phyloP scores from a whole-genome alignment of 2,113 vertebrate genomes.

The Podarcis raffonei region DNA sequence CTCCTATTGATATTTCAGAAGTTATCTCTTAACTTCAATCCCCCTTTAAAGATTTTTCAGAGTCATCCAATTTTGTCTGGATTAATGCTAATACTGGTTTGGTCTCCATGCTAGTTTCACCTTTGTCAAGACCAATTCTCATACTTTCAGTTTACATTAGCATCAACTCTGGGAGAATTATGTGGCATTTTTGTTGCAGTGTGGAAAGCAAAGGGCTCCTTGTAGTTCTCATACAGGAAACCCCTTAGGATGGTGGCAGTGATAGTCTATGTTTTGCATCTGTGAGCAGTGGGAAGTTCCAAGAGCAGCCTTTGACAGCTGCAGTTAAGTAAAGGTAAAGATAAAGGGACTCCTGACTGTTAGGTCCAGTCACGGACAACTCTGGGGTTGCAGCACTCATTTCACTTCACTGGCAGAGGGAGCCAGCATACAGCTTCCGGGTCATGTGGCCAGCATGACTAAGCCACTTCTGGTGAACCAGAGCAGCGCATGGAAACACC shows the following conservation, averaged over 20 bases:
- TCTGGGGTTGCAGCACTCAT: too few species aligned
- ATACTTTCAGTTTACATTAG: conserved; percentile 8
- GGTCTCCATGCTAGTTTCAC: background rate
- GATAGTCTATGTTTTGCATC: background rate
- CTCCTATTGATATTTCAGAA: conserved; percentile 26
- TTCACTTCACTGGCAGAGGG: too few species aligned
- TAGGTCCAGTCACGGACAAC: too few species aligned
- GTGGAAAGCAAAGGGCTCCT: background rate
- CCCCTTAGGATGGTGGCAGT: background rate
- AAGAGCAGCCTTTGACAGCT: background rate
- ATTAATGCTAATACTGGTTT: background rate
- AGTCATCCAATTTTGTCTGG: background rate
- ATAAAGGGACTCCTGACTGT: too few species aligned
- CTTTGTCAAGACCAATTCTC: conserved; percentile 11
- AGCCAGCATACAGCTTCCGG: too few species aligned
- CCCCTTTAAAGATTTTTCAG: conserved; percentile 12
- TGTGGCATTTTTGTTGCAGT: background rate
- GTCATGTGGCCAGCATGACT: too few species aligned
- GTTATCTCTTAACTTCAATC: background rate
- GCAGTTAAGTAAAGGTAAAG: background rate
- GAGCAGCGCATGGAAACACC: too few species aligned
- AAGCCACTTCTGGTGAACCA: too few species aligned
- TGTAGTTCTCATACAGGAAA: background rate
- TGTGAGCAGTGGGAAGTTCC: background rate
- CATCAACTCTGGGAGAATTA: background rate